phyloP scores from a whole-genome alignment of 2,888 invertebrate genomes.

The Diarsia rubi region DNA sequence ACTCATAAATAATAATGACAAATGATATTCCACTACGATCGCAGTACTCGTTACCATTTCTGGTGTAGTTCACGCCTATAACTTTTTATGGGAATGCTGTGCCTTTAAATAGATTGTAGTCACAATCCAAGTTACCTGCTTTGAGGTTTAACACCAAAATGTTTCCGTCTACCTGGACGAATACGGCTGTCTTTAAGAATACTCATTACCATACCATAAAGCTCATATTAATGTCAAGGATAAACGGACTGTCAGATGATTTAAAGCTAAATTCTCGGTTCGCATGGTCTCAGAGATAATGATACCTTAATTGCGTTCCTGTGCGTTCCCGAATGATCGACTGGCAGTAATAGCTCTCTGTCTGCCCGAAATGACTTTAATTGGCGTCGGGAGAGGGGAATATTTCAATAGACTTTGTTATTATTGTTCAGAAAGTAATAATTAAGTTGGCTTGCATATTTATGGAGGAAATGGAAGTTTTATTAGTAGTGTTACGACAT shows the following conservation, averaged over 20 bases:
- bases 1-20: slow-evolving; percentile 84
- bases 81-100: slow-evolving; percentile 77
- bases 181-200: slow-evolving; percentile 50
- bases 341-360: slow-evolving; percentile 86
- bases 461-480: slow-evolving; percentile 37
- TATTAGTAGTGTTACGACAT: slow-evolving; percentile 45
- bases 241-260: slow-evolving; percentile 78
- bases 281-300: slow-evolving; percentile 78
- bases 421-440: slow-evolving; percentile 57
- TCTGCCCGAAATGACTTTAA: slow-evolving; percentile 81
- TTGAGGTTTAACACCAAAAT: slow-evolving; percentile 36
- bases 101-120: slow-evolving; percentile 69
- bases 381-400: slow-evolving; percentile 73
- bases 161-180: slow-evolving; percentile 42
- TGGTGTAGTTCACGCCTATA: slow-evolving; percentile 73
- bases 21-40: slow-evolving; percentile 76
- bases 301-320: slow-evolving; percentile 84
- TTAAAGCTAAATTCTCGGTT: slow-evolving; percentile 74
- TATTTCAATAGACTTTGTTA: slow-evolving; percentile 65
- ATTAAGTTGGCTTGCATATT: slow-evolving; percentile 45
- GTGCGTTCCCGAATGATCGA: slow-evolving; percentile 83
- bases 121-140: slow-evolving; percentile 31
- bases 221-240: slow-evolving; percentile 75
- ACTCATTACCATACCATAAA: slow-evolving; percentile 69
- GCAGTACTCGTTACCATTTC: slow-evolving; percentile 72